Conservation (phyloP, 2,888 invertebrate species). For the Lypha dubia region DNA sequence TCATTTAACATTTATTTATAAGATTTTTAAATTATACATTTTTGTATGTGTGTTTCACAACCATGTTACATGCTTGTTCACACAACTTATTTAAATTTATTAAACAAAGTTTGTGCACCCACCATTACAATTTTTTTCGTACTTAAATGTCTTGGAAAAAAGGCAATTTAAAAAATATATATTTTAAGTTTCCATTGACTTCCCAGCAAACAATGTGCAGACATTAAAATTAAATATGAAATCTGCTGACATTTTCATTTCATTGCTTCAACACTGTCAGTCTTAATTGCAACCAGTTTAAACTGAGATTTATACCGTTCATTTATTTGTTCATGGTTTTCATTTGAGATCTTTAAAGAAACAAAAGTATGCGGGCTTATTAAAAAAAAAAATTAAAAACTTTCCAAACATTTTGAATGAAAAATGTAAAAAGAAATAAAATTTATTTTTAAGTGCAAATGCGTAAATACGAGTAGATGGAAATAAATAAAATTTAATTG, state of each 20-base stretch:
- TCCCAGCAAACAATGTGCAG: conserved; percentile 38
- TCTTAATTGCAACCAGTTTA: conserved; percentile 70
- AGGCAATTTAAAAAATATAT: conserved; percentile 49
- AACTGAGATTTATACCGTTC: conserved; percentile 60
- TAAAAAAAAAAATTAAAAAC: conserved; percentile 16
- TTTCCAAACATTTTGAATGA: neutral
- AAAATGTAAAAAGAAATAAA: conserved; percentile 6
- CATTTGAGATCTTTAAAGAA: neutral
- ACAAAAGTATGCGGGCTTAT: conserved; percentile 61
- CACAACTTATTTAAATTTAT: conserved; percentile 55
- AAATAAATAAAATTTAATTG: conserved; percentile 63
- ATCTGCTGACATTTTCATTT: conserved; percentile 28
- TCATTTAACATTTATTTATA: neutral
- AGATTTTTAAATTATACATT: conserved; percentile 36
- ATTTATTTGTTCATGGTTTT: conserved; percentile 2
- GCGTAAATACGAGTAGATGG: conserved; percentile 46
- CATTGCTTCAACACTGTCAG: conserved; percentile 56
- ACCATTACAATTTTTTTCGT: conserved; percentile 43
- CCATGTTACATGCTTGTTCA: conserved; percentile 28
- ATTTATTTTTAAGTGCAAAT: conserved; percentile 17
- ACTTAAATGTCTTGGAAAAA: conserved; percentile 9
- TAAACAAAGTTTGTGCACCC: conserved; percentile 46
- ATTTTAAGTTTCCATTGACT: conserved; percentile 43
- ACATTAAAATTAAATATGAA: neutral
- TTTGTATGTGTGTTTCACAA: conserved; percentile 30